Percentiles rank a stretch among this genome's conserved stretches.
Conservation (phyloP, 1,140 invertebrate species). For the Oncopodura yosiiana region DNA sequence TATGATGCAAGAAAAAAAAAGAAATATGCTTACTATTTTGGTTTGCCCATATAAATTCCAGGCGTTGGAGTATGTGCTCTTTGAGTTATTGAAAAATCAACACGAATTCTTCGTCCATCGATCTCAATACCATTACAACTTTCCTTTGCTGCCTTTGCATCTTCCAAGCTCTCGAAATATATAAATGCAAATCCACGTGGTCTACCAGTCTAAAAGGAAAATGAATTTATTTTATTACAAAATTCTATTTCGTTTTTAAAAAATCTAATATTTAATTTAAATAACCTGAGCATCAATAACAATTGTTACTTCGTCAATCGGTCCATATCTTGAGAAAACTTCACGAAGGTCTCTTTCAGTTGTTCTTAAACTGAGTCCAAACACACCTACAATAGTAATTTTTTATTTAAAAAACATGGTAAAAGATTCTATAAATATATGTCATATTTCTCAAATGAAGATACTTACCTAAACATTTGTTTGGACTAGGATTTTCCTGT, state of each 20-base stretch:
- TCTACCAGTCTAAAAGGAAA: constrained; percentile 68
- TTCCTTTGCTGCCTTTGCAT: constrained; percentile 87
- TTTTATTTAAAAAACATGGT: too few species aligned
- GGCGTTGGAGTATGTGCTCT: constrained; percentile 95
- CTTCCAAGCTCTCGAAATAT: constrained; percentile 77
- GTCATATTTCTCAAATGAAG: too few species aligned
- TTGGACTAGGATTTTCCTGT: constrained; percentile 72
- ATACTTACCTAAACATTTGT: constrained; percentile 86
- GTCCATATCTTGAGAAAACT: constrained; percentile 85
- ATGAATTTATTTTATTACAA: too few species aligned
- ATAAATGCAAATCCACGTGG: constrained; percentile 95
- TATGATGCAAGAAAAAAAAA: constrained; percentile 10
- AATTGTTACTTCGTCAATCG: constrained; percentile 84
- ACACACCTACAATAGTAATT: too few species aligned
- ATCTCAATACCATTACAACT: constrained; percentile 85
- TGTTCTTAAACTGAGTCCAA: constrained; percentile 85
- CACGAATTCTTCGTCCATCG: constrained; percentile 76
- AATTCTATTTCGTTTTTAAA: too few species aligned
- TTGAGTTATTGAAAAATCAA: constrained; percentile 97
- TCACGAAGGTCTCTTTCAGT: constrained; percentile 86
- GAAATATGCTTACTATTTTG: constrained; percentile 49
- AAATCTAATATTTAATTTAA: too few species aligned
- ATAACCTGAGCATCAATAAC: constrained; percentile 89
- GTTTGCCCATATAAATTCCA: constrained; percentile 93
- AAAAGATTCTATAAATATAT: too few species aligned